Percentiles rank a stretch among this genome's conserved stretches.
phyloP scores from a whole-genome alignment of 2,113 vertebrate genomes.

The Cyanoderma ruficeps region DNA sequence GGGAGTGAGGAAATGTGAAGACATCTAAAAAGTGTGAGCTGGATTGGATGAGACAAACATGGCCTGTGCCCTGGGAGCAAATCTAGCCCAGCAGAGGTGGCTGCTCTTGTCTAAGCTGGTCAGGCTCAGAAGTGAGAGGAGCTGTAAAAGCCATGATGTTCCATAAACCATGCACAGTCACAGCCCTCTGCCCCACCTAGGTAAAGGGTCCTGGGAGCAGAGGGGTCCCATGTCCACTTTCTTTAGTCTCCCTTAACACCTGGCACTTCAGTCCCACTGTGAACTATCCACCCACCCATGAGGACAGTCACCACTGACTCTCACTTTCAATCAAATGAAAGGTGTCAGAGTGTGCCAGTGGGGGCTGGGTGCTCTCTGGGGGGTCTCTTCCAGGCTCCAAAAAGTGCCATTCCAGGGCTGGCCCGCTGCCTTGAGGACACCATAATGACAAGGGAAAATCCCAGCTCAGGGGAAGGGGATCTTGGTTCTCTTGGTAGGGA shows the following conservation, averaged over 20 bases:
- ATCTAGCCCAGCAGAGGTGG: neutral
- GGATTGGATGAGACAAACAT: neutral
- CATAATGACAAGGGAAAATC: neutral
- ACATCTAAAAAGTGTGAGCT: neutral
- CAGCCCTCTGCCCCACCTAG: neutral
- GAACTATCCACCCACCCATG: neutral
- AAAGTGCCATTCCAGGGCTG: neutral
- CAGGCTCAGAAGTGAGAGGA: neutral
- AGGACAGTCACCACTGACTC: neutral
- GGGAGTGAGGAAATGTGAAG: neutral
- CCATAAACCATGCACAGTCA: neutral
- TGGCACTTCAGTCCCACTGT: neutral
- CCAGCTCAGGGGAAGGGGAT: neutral
- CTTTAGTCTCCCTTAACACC: neutral
- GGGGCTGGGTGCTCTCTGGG: neutral
- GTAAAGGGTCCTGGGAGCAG: neutral
- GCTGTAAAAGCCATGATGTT: neutral
- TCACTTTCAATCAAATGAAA: neutral
- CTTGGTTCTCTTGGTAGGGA: neutral
- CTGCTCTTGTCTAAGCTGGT: neutral
- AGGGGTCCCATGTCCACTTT: neutral
- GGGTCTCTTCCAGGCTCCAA: neutral
- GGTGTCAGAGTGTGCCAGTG: neutral
- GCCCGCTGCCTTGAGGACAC: neutral
- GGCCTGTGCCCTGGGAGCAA: neutral